phyloP scores from a whole-genome alignment of 1,140 invertebrate genomes.

The Drosophila asahinai region DNA sequence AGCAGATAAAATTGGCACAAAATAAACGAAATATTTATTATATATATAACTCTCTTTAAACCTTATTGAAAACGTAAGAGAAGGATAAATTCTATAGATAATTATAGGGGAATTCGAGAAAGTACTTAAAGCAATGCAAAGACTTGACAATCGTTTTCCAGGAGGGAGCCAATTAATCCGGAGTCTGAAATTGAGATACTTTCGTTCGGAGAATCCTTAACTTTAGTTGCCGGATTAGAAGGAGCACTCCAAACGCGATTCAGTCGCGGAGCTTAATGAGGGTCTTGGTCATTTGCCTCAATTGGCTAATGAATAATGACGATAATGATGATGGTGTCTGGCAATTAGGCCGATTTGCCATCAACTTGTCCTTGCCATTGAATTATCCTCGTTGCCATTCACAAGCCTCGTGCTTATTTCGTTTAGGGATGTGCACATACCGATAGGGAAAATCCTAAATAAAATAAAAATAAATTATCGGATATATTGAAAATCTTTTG shows the following conservation, averaged over 20 bases:
- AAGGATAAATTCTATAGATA: background rate
- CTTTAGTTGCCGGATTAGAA: constrained; percentile 42
- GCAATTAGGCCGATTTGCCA: constrained; percentile 53
- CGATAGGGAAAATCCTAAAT: background rate
- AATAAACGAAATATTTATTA: background rate
- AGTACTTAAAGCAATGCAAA: background rate
- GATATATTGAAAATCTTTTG: background rate
- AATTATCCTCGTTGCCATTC: constrained; percentile 4
- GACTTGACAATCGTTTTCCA: constrained; percentile 2
- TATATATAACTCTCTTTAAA: background rate
- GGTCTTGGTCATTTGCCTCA: constrained; percentile 36
- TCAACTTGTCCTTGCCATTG: constrained; percentile 41
- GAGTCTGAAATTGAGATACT: constrained; percentile 25
- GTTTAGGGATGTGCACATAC: background rate
- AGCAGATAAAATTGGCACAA: background rate
- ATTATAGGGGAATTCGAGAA: no score
- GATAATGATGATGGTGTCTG: constrained; percentile 21
- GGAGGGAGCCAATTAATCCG: constrained; percentile 4
- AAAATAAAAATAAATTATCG: background rate
- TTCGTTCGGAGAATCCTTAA: constrained; percentile 8
- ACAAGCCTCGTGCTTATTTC: constrained; percentile 3
- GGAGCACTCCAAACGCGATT: constrained; percentile 33
- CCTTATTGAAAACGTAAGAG: no score
- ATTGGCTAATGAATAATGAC: constrained; percentile 7
- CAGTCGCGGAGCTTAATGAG: constrained; percentile 32